Percentiles rank a stretch among this genome's conserved stretches.
phyloP scores from a whole-genome alignment of 1,140 invertebrate genomes.

The Homarus americanus region DNA sequence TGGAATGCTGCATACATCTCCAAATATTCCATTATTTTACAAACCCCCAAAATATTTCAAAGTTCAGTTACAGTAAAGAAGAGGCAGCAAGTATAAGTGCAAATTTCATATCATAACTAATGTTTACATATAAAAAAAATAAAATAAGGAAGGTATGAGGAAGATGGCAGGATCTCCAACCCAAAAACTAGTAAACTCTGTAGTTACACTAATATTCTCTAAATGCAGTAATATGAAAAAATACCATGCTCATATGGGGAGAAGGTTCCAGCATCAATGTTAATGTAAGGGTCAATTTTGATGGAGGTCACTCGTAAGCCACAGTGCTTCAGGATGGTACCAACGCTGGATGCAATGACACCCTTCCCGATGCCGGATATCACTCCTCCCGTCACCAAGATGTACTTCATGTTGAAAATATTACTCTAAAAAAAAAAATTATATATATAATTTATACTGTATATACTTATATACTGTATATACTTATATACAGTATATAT shows the following conservation, averaged over 20 bases:
- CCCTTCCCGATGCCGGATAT: conserved; percentile 99
- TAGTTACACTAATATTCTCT: too few species aligned
- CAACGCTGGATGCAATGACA: conserved; percentile 96
- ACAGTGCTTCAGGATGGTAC: conserved; percentile 94
- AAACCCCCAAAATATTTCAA: too few species aligned
- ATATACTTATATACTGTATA: too few species aligned
- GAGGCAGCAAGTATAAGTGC: too few species aligned
- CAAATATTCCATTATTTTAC: too few species aligned
- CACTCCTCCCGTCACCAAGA: conserved; percentile 97
- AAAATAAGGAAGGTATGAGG: too few species aligned
- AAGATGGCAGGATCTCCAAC: too few species aligned
- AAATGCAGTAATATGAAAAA: conserved; percentile 72
- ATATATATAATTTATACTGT: background rate
- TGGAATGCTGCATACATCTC: too few species aligned
- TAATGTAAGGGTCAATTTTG: conserved; percentile 99
- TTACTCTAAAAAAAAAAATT: background rate
- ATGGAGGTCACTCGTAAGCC: conserved; percentile 96
- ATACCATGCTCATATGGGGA: conserved; percentile 98
- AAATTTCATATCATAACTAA: too few species aligned
- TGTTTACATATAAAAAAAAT: too few species aligned
- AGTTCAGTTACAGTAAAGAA: too few species aligned
- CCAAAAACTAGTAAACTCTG: too few species aligned
- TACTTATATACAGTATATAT: conserved; percentile 46
- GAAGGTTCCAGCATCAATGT: conserved; percentile 99
- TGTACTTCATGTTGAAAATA: conserved; percentile 89